A percentile compares a stretch with the other conserved stretches of the same genome.
These are phyloP conservation scores for Bufo gargarizans DNA, from an alignment of 2,113 vertebrate species.

Conservation along the genomic window DNA sequence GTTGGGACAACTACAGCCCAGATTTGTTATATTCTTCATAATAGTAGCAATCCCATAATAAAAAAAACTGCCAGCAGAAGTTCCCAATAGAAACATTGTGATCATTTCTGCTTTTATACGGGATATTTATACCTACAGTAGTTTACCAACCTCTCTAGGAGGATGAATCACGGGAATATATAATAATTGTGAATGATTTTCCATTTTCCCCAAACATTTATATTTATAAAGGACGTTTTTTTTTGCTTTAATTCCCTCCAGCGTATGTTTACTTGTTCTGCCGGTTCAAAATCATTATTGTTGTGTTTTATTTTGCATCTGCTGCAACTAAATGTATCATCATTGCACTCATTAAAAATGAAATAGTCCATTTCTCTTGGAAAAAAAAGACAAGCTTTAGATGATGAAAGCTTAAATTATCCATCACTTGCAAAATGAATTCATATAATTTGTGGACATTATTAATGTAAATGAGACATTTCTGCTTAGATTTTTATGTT, in stretches of 20 bases:
- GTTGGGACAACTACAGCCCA: not conserved
- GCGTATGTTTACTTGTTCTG: conserved; percentile 78
- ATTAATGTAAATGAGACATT: conserved; percentile 91
- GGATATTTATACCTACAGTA: not conserved
- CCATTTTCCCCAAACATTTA: not conserved
- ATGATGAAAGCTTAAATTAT: conserved; percentile 98
- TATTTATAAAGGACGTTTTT: not conserved
- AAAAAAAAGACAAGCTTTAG: conserved; percentile 88
- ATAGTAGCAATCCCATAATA: not conserved
- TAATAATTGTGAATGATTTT: conserved; percentile 1
- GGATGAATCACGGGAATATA: not conserved
- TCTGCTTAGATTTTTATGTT: conserved; percentile 86
- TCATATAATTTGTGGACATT: conserved; percentile 88
- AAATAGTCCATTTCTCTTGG: conserved; percentile 92
- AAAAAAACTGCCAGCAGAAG: not conserved
- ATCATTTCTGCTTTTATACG: not conserved
- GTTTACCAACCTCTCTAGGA: not conserved
- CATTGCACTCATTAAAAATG: conserved; percentile 94
- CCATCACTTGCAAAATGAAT: conserved; percentile 88
- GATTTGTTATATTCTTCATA: not conserved
- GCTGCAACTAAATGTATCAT: conserved; percentile 88
- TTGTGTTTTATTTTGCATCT: conserved; percentile 87
- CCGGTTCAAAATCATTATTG: conserved; percentile 88
- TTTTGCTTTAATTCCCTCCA: conserved; percentile 24
- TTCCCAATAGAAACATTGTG: not conserved